phyloP scores from a whole-genome alignment of 2,797 vertebrate genomes.

The Capromys pilorides region DNA sequence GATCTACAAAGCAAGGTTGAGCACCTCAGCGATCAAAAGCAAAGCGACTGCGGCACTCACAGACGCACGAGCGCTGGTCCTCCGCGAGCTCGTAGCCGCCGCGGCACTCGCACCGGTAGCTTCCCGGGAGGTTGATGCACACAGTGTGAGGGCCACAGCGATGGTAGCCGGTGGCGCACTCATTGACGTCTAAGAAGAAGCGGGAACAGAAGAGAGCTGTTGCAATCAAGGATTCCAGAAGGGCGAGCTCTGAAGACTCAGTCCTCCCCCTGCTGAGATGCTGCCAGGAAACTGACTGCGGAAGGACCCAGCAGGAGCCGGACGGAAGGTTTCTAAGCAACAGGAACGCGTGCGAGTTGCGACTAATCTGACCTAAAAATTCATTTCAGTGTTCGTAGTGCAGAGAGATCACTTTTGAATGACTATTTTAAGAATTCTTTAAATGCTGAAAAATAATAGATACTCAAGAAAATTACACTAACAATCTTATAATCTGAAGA shows the following conservation, averaged over 20 bases:
- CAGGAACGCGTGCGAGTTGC: background rate
- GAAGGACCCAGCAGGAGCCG: background rate
- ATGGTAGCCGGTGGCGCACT: constrained; percentile 87
- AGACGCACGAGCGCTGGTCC: constrained; percentile 87
- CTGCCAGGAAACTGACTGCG: background rate
- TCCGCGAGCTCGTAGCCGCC: constrained; percentile 86
- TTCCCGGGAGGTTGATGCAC: constrained; percentile 91
- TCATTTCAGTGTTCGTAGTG: background rate
- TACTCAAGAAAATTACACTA: constrained; percentile 25
- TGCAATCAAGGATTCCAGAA: background rate
- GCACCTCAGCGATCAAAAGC: background rate
- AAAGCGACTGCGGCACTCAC: constrained; percentile 84
- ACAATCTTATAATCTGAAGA: constrained; percentile 8
- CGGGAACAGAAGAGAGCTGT: background rate
- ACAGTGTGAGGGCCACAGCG: constrained; percentile 89
- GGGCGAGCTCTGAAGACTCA: background rate
- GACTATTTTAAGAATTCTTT: constrained; percentile 40
- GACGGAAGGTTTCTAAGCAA: background rate
- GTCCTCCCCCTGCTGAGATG: background rate
- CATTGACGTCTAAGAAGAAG: constrained; percentile 89
- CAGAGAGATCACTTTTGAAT: background rate
- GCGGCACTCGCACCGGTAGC: constrained; percentile 91
- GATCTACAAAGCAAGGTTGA: background rate
- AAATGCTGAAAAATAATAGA: background rate
- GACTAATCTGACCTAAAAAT: background rate